Percentiles rank a stretch among this genome's conserved stretches.
These are phyloP conservation scores for Mandrillus leucophaeus DNA, from an alignment of 2,113 vertebrate species.

Conservation along the genomic window DNA sequence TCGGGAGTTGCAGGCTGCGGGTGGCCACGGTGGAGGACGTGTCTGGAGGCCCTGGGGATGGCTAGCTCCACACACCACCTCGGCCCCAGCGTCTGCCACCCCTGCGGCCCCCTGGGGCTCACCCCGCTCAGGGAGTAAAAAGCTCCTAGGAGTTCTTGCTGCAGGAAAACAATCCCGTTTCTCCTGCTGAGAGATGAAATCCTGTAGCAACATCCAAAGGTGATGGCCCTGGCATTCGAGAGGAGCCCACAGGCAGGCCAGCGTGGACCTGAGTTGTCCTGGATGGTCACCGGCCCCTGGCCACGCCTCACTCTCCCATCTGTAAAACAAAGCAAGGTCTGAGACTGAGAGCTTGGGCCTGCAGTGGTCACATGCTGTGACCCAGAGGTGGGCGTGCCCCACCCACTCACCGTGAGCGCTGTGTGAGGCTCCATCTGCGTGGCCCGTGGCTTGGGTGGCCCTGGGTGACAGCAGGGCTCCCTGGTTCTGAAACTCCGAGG, in stretches of 20 bases:
- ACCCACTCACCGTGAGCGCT: accelerated
- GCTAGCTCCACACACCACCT: background rate
- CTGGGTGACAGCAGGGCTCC: background rate
- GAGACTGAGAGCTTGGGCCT: background rate
- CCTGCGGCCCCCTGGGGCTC: background rate
- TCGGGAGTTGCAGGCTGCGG: accelerated
- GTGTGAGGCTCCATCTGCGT: accelerated
- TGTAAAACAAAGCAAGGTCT: background rate
- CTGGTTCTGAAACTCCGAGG: background rate
- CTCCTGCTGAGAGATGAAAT: background rate
- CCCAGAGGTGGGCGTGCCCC: no score
- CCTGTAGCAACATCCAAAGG: background rate
- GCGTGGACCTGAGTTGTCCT: accelerated
- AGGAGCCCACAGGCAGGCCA: background rate
- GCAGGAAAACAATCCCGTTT: constrained; percentile 52
- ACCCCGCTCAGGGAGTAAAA: background rate
- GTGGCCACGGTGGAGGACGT: accelerated
- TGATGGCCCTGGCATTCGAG: background rate
- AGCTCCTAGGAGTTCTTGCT: background rate
- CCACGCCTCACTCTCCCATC: background rate
- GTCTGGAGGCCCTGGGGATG: background rate
- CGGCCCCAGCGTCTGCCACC: accelerated
- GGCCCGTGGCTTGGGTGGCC: background rate
- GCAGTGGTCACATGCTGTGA: background rate
- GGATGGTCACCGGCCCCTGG: accelerated